phyloP scores from a whole-genome alignment of 2,888 invertebrate species.

The Gibbula magus region DNA sequence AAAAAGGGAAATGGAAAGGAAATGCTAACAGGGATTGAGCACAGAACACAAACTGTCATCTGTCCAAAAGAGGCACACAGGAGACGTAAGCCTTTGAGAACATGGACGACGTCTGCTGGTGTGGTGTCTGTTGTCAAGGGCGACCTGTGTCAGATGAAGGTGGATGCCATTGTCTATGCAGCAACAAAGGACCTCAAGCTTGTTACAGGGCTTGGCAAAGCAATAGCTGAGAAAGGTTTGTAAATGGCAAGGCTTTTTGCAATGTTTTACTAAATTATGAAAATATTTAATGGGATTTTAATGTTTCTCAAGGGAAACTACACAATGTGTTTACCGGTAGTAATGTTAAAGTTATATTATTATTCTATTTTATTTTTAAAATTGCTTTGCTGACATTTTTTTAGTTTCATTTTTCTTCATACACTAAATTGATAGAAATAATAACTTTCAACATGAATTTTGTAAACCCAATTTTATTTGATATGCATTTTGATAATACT shows the following conservation, averaged over 20 bases:
- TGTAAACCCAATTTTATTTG: too few relatives aligned
- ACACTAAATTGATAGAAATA: too few relatives aligned
- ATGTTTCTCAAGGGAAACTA: too few relatives aligned
- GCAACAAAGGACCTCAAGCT: slow-evolving; percentile 56
- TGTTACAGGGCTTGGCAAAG: slow-evolving; percentile 55
- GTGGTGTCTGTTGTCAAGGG: slow-evolving; percentile 31
- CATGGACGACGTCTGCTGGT: not conserved
- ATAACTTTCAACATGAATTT: too few relatives aligned
- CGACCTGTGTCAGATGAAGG: slow-evolving; percentile 48
- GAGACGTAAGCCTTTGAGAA: not conserved
- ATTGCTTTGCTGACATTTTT: too few relatives aligned
- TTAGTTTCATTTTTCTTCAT: too few relatives aligned
- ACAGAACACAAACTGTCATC: not conserved
- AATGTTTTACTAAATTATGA: too few relatives aligned
- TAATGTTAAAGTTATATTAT: too few relatives aligned
- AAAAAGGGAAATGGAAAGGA: not conserved
- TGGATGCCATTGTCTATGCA: slow-evolving; percentile 61
- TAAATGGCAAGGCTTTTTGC: not conserved
- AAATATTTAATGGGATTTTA: too few relatives aligned
- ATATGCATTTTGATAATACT: too few relatives aligned
- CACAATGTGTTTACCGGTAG: too few relatives aligned
- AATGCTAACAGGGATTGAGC: not conserved
- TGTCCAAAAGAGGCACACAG: not conserved
- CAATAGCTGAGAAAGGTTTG: slow-evolving; percentile 54
- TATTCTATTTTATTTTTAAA: too few relatives aligned